phyloP scores from a whole-genome alignment of 2,888 invertebrate genomes.

The Chrysolina americana region DNA sequence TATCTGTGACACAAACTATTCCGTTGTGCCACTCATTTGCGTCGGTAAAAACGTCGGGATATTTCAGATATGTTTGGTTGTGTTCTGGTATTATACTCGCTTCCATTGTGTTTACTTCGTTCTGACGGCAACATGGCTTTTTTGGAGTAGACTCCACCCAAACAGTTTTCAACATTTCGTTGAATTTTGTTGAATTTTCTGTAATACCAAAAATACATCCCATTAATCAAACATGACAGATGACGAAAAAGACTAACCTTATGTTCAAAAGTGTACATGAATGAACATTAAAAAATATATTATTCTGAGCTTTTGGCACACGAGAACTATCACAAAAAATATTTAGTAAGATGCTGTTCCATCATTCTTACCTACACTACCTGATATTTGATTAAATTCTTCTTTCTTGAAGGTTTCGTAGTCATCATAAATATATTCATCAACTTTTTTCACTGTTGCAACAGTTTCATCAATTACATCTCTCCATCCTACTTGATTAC shows the following conservation, averaged over 20 bases:
- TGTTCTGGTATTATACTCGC: neutral
- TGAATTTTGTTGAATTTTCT: slow-evolving; percentile 14
- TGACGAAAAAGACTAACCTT: too few relatives aligned
- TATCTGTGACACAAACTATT: neutral
- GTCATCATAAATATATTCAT: slow-evolving; percentile 53
- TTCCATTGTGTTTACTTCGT: neutral
- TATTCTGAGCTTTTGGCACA: too few relatives aligned
- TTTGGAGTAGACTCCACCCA: slow-evolving; percentile 22
- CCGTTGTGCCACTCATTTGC: neutral
- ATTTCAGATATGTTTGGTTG: slow-evolving; percentile 24
- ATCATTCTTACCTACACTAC: slow-evolving; percentile 24
- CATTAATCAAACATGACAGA: neutral
- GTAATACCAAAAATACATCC: slow-evolving; percentile 3
- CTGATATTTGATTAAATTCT: slow-evolving; percentile 42
- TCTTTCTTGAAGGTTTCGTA: slow-evolving; percentile 42
- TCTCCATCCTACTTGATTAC: slow-evolving; percentile 38
- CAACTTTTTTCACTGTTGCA: slow-evolving; percentile 52
- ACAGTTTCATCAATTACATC: slow-evolving; percentile 48
- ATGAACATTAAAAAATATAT: too few relatives aligned
- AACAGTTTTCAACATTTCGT: slow-evolving; percentile 7
- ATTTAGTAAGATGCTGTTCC: neutral
- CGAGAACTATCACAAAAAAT: too few relatives aligned
- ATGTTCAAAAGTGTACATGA: too few relatives aligned
- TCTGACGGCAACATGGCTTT: slow-evolving; percentile 22
- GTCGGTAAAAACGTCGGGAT: slow-evolving; percentile 11